Evolutionary conservation across 2,113 vertebrate species (phyloP), one percentile per base, ranked within the genome.

Genomic region (Cygnus buccinator): DNA sequence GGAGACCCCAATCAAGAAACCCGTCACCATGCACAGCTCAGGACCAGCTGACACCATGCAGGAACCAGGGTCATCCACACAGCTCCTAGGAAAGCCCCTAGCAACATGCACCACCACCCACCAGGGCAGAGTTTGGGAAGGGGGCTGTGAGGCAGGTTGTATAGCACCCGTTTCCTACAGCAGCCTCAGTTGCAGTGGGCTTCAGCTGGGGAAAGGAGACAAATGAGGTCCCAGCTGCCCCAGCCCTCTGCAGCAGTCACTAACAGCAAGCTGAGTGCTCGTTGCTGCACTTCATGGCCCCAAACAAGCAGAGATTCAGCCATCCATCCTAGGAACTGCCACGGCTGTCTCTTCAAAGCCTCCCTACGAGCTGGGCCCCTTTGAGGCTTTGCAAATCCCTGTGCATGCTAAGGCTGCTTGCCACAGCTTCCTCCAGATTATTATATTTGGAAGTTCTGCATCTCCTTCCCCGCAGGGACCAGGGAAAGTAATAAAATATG

Each of bases 101-200:
- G 33, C 54, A 62, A 0, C 48, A 23, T 0, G 0, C 15, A 4
- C n/a, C 3, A 2, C 4, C 28, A 44, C 3, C 1, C 37, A 18
- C 6, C 39, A 41, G n/a, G 44, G 50, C 61, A 39, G 37, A 12
- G 66, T 73, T 12, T 1, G 0, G 3, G 3, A 9, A 48, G 62
- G n/a, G 28, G 44, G 65, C 55, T 43, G 29, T 10, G 76, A 59
- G 2, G 23, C 5, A 19, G 31, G 33, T 46, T 25, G 9, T 1
- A 29, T 1, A 58, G 58, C 35, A 31, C 10, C 39, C 0, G 0
- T 6, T 31, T 65, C 57, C 84, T 39, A 9, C 62, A 67, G 81
- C 74, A 77, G 66, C 31, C 43, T 39, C 66, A 20, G 71, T 57
- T 68, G 43, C 74, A 57, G 21, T 10, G 10, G 0, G 0, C 28